Conservation (phyloP, 2,797 vertebrate species). For the Liasis olivaceus region DNA sequence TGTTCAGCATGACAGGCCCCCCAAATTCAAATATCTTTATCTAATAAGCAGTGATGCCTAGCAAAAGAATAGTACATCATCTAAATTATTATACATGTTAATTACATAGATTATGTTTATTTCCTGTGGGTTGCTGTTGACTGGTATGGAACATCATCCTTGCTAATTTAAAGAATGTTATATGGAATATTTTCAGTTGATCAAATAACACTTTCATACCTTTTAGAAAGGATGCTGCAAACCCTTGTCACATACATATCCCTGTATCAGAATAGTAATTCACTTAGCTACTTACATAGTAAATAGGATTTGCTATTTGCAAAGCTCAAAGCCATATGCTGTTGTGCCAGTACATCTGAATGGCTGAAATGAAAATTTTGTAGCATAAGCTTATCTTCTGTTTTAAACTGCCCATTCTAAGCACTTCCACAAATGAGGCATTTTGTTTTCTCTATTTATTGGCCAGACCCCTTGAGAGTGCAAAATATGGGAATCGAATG, state of each 20-base stretch:
- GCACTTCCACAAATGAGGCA: background rate
- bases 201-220: constrained; percentile 39
- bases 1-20: background rate
- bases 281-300: constrained; percentile 69
- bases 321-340: constrained; percentile 64
- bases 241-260: constrained; percentile 55
- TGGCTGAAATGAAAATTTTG: background rate
- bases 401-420: constrained; percentile 2
- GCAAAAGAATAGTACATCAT: background rate
- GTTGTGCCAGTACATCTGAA: constrained; percentile 42
- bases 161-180: constrained; percentile 16
- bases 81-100: rapidly evolving
- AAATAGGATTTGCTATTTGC: constrained; percentile 72
- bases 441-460: constrained; percentile 4
- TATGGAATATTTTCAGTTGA: constrained; percentile 17
- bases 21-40: background rate
- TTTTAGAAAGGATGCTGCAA: constrained; percentile 53
- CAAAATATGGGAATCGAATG: background rate
- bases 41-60: background rate
- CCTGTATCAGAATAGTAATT: constrained; percentile 69
- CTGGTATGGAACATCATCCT: background rate
- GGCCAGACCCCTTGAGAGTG: background rate
- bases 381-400: constrained; percentile 18
- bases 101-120: background rate
- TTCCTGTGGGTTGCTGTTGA: background rate